phyloP scores from a whole-genome alignment of 2,888 invertebrate genomes.

The Epistrophe grossulariae region DNA sequence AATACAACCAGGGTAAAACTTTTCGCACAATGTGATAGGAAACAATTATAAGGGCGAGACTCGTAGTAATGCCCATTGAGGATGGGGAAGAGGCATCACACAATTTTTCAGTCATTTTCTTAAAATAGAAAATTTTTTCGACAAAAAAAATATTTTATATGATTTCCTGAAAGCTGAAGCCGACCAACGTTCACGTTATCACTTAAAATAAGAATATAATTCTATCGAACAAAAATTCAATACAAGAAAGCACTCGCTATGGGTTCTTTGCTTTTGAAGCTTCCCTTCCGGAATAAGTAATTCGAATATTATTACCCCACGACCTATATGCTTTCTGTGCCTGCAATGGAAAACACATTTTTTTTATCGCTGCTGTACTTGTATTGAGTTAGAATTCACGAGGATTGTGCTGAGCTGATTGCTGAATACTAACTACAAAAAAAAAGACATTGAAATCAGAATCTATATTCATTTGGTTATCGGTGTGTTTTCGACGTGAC shows the following conservation, averaged over 20 bases:
- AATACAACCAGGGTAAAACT: conserved; percentile 83
- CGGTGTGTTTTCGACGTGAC: conserved; percentile 63
- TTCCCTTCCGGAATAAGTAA: conserved; percentile 65
- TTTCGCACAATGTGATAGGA: conserved; percentile 82
- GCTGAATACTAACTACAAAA: conserved; percentile 69
- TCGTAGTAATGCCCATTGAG: conserved; percentile 74
- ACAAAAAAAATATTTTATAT: background rate
- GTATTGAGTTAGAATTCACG: conserved; percentile 53
- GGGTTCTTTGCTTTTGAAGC: conserved; percentile 51
- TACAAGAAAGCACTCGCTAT: conserved; percentile 38
- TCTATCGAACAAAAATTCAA: conserved; percentile 24
- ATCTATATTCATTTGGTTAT: conserved; percentile 56
- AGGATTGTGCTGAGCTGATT: conserved; percentile 59
- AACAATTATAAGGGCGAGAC: conserved; percentile 80
- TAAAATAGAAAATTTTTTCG: conserved; percentile 22
- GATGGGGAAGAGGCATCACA: conserved; percentile 31
- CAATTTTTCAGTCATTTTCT: background rate
- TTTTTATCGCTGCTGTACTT: conserved; percentile 45
- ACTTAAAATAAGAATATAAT: conserved; percentile 35
- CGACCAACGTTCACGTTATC: conserved; percentile 50
- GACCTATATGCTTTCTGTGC: conserved; percentile 60
- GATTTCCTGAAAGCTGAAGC: background rate
- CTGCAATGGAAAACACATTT: conserved; percentile 29
- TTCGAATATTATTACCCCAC: conserved; percentile 48
- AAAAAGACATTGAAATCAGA: conserved; percentile 24